Evolutionary conservation across 2,797 vertebrate genomes (phyloP), one percentile per base, ranked within the genome.

Genomic region (Sarcoramphus papa): DNA sequence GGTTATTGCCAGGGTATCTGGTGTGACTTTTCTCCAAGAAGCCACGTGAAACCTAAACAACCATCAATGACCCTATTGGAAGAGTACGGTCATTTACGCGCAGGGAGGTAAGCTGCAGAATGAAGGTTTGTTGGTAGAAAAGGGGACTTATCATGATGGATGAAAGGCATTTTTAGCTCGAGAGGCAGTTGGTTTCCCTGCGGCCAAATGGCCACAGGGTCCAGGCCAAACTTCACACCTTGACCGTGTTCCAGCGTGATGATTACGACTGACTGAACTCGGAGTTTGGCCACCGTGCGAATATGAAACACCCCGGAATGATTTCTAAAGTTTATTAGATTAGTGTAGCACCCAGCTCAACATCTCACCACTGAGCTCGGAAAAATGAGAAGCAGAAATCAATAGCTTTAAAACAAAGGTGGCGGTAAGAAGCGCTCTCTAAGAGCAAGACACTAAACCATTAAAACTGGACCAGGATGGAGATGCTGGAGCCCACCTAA

Each of bases 121-220:
- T 60, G 79, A 95, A 94, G 94, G 88, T 78, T 88, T 87, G 75
- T 81, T 93, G 73, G 85, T 88, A 86, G 84, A 70, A 96, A 94
- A 91, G 73, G 89, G 69, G 82, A 96, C 97, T 96, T 96, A 83
- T 92, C 90, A 53, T 51, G 75, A 94, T 70, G 88, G 88, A 95
- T 95, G 92, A 97, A 95, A 95, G 86, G 56, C 73, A 73, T 94
- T 95, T 92, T 82, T 92, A 96, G 82, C 80, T 95, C 8, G 3
- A 90, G 95, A 96, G 89, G 87, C 97, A 98, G 96, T 97, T 98
- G 97, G 91, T 95, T 97, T 95, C 53, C 84, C 72, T 56, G 23
- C 2, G 35, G 86, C 84, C 98, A 98, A 88, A 95, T 97, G 97
- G 97, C 86, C 83, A 90, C 56, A 85, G 86, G 88, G 96, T 96